These are phyloP conservation scores for Bryconaethiops microstoma DNA, from an alignment of 2,797 vertebrate genomes.

Conservation along the genomic window DNA sequence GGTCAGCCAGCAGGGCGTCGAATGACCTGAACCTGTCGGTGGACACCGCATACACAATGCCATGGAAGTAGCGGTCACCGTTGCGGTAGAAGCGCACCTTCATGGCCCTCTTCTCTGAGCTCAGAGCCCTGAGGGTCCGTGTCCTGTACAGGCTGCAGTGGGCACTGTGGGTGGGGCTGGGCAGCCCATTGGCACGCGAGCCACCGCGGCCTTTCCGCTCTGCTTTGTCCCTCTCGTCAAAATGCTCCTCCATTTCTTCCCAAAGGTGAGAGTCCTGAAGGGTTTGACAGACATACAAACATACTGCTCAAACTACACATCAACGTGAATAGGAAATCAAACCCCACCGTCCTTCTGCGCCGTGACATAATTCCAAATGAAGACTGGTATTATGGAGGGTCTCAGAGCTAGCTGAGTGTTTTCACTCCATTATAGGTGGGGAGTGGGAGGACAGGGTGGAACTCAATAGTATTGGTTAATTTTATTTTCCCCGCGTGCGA, in stretches of 20 bases:
- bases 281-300: slow-evolving; percentile 34
- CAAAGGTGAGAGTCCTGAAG: slow-evolving; percentile 56
- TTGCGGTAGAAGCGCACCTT: slow-evolving; percentile 98
- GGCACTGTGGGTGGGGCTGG: slow-evolving; percentile 94
- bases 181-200: slow-evolving; percentile 87
- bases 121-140: slow-evolving; percentile 93
- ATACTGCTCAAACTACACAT: neutral
- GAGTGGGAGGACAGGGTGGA: no score
- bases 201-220: slow-evolving; percentile 81
- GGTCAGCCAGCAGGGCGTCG: slow-evolving; percentile 93
- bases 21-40: slow-evolving; percentile 92
- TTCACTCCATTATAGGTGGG: no score
- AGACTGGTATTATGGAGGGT: no score
- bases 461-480: no score
- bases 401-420: no score
- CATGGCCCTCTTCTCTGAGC: slow-evolving; percentile 92
- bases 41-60: slow-evolving; percentile 95
- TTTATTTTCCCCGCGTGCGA: no score
- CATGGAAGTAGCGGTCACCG: slow-evolving; percentile 96
- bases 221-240: slow-evolving; percentile 91
- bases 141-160: slow-evolving; percentile 97
- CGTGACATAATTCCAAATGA: no score
- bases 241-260: slow-evolving; percentile 91
- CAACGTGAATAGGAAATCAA: neutral
- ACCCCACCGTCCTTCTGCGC: no score